Percentiles rank a stretch among this genome's conserved stretches.
phyloP scores from a whole-genome alignment of 2,797 vertebrate species.

The Tragelaphus oryx region DNA sequence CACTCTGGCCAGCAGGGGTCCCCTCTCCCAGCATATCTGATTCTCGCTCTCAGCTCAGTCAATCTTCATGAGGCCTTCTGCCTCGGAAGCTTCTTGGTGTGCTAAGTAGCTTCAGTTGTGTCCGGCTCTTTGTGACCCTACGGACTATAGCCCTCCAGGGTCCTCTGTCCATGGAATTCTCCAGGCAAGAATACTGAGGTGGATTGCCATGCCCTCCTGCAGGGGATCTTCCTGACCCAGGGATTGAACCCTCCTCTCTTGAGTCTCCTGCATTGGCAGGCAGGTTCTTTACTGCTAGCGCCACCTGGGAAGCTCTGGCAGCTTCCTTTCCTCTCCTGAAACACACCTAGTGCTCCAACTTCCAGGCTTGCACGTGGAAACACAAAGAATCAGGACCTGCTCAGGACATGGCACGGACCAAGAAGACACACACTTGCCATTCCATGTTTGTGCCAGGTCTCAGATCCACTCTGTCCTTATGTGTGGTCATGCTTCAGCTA shows the following conservation, averaged over 20 bases:
- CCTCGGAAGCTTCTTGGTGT: not conserved
- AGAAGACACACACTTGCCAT: not conserved
- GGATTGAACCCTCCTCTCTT: not conserved
- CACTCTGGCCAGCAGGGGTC: not conserved
- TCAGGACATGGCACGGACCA: not conserved
- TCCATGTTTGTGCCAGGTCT: not conserved
- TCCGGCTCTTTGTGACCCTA: not conserved
- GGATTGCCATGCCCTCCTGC: not conserved
- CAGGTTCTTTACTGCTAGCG: not conserved
- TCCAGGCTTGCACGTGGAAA: not conserved
- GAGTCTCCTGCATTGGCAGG: not conserved
- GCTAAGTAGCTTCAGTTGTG: not conserved
- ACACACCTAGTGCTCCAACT: not conserved
- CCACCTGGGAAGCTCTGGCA: not conserved
- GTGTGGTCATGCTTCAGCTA: not conserved
- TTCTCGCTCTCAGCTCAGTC: not conserved
- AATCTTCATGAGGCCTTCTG: not conserved
- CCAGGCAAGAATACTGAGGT: not conserved
- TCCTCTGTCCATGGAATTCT: not conserved
- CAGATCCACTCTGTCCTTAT: not conserved
- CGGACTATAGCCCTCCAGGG: not conserved
- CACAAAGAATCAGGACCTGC: too few relatives aligned
- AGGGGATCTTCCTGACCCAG: not conserved
- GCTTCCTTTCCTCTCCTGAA: not conserved
- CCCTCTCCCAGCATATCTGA: not conserved